Base-by-base conservation (phyloP, 2,888 invertebrate species). In the Cheilosia vernalis region DNA sequence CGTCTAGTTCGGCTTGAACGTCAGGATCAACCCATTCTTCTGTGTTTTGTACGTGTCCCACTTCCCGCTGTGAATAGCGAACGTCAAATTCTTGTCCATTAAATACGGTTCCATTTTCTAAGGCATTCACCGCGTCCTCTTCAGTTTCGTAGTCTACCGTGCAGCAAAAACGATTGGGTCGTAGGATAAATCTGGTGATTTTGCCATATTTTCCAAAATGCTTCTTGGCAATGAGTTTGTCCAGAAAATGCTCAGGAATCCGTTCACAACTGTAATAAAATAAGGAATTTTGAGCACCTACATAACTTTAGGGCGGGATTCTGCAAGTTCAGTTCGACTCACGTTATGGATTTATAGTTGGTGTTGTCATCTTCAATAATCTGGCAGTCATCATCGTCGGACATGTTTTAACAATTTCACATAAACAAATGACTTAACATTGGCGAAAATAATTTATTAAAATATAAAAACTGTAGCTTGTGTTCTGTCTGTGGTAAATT, bases 121-220 rank as follows among this genome's bases (percentile, higher is more conserved):
- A 92, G 0, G 95, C 96, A 37, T 92, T 91, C 64, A 93, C 93
- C 0, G 94, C 95, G 60, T 94, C 93, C 30, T 92, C 93, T 64
- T 94, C 93, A 44, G 92, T 94, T 49, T 94, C 93, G 92, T 96
- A 97, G 88, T 95, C 95, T 9, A 97, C 93, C 0, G 94, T 94
- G 87, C 96, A 96, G 87, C 93, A 93, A 76, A 93, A 93, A 63
- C 94, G 94, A 77, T 94, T 94, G 0, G 95, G 94, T 63, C 94
- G 94, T 66, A 96, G 92, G 44, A 94, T 93, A 63, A 97, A 94
- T 85, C 94, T 94, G 15, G 93, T 93, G 2, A 96, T 94, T 49
- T 93, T 93, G 0, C 97, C 97, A 92, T 95, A 97, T 89, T 95
- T 94, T 21, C 94, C 93, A 83, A 96, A 96, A 90, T 96, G 95